A percentile compares a stretch with the other conserved stretches of the same genome.
These are phyloP conservation scores for Tipula confusa DNA, from an alignment of 2,888 invertebrate species.

Conservation along the genomic window DNA sequence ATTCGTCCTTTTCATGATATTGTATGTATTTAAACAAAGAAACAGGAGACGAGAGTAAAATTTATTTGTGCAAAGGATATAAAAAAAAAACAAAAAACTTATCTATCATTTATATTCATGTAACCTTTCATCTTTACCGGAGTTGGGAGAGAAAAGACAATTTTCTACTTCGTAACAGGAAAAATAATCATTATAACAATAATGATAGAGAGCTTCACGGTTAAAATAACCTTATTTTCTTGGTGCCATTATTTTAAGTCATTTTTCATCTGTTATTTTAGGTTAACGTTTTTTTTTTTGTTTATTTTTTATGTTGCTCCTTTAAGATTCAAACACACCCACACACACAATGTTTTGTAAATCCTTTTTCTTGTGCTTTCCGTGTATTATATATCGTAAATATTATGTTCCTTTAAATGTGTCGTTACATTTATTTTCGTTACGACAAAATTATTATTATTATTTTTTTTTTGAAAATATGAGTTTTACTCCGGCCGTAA, in stretches of 20 bases:
- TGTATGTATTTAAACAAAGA: neutral
- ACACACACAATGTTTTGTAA: slow-evolving; percentile 1
- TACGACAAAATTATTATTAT: neutral
- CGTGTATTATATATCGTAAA: neutral
- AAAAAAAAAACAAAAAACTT: neutral
- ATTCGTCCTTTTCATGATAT: neutral
- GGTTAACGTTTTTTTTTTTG: neutral
- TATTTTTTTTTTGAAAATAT: no score
- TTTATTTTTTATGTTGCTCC: neutral
- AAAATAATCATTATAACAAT: slow-evolving; percentile 20
- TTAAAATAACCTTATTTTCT: slow-evolving; percentile 3
- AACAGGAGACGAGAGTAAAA: neutral
- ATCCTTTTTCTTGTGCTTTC: neutral
- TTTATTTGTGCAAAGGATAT: neutral
- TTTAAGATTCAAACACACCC: neutral
- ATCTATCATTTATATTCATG: slow-evolving; percentile 20
- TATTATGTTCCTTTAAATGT: neutral
- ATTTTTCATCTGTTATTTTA: slow-evolving; percentile 9
- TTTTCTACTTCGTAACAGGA: neutral
- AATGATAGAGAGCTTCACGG: slow-evolving; percentile 25
- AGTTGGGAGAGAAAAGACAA: neutral
- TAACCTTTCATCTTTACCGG: neutral
- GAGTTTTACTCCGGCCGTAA: neutral
- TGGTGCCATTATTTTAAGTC: slow-evolving; percentile 12
- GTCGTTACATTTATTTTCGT: neutral